Conservation (phyloP, 2,888 invertebrate genomes). For the Dioctria rufipes region DNA sequence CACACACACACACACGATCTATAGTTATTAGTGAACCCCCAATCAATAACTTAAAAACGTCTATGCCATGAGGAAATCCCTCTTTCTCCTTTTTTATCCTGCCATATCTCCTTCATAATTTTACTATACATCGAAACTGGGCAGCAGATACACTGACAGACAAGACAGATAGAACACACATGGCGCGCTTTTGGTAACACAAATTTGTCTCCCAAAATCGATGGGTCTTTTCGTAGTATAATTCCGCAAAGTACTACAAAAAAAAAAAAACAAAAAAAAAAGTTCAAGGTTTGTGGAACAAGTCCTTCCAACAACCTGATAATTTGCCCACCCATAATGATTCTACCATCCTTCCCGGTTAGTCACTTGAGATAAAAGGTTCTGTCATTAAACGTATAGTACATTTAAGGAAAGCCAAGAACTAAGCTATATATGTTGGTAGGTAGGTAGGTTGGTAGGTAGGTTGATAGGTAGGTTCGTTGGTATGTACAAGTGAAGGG, state of each 20-base stretch:
- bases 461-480: no score
- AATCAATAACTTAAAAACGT: constrained; percentile 31
- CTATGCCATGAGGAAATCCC: background rate
- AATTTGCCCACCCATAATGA: constrained; percentile 24
- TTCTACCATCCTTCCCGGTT: constrained; percentile 25
- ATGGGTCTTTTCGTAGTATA: constrained; percentile 3
- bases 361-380: constrained; percentile 49
- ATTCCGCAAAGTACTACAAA: background rate
- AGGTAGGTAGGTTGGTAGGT: no score
- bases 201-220: constrained; percentile 33
- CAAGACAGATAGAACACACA: constrained; percentile 4
- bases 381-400: constrained; percentile 37
- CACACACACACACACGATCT: constrained; percentile 2
- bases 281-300: constrained; percentile 47
- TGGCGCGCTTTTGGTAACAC: constrained; percentile 21
- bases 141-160: constrained; percentile 10
- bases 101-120: background rate
- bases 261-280: constrained; percentile 21
- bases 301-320: constrained; percentile 24
- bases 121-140: background rate
- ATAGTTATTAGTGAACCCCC: constrained; percentile 7
- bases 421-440: no score
- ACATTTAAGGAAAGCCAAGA: background rate
- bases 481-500: background rate
- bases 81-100: no score